phyloP scores from a whole-genome alignment of 2,113 vertebrate species.

The Sylvietta virens region DNA sequence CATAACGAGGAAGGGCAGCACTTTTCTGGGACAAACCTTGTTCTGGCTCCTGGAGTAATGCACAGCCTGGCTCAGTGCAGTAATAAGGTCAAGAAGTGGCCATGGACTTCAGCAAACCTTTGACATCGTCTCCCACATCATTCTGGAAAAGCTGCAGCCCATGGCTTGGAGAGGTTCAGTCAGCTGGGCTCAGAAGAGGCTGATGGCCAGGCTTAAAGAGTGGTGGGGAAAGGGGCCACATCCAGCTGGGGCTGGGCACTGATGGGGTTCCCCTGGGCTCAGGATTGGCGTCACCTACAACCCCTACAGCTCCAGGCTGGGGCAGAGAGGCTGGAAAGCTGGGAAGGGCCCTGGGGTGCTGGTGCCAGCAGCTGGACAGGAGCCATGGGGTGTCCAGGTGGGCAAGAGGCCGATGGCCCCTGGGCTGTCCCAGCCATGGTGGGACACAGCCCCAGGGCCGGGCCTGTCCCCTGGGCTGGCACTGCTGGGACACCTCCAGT shows the following conservation, averaged over 20 bases:
- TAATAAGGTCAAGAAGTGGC: not conserved
- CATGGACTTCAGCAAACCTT: not conserved
- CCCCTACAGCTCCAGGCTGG: not conserved
- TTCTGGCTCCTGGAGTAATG: not conserved
- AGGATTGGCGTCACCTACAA: accelerated
- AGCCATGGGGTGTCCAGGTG: not conserved
- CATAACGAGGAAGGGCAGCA: not conserved
- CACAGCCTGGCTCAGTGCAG: accelerated
- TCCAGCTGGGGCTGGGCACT: not conserved
- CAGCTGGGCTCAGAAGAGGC: not conserved
- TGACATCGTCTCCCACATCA: accelerated
- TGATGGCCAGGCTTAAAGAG: not conserved
- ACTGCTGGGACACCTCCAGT: not conserved
- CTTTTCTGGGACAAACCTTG: not conserved
- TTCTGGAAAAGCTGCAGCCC: not conserved
- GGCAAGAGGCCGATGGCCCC: not conserved
- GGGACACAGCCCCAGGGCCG: not conserved
- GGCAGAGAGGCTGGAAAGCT: not conserved
- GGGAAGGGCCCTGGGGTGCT: not conserved
- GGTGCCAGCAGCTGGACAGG: not conserved
- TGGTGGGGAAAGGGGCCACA: not conserved
- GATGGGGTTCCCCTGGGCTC: not conserved
- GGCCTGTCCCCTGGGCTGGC: not conserved
- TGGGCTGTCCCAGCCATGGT: not conserved
- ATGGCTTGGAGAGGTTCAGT: too few species aligned